phyloP scores from a whole-genome alignment of 2,797 vertebrate genomes.

The Natrix natrix region DNA sequence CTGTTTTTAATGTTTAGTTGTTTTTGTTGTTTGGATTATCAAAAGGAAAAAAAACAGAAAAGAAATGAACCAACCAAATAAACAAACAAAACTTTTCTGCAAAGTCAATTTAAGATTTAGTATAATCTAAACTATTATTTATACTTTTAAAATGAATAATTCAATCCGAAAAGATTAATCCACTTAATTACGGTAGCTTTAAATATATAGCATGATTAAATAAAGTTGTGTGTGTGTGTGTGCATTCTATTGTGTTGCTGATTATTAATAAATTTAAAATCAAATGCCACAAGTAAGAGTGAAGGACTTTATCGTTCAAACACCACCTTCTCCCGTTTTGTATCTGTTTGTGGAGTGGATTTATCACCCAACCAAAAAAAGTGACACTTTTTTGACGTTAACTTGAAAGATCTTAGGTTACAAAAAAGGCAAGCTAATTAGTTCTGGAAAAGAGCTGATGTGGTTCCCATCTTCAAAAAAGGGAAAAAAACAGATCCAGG shows the following conservation, averaged over 20 bases:
- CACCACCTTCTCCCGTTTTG: neutral
- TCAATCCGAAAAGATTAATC: neutral
- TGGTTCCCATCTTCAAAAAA: too few relatives aligned
- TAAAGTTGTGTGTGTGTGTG: neutral
- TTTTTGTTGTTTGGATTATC: neutral
- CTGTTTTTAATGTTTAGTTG: neutral
- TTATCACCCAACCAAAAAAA: constrained; percentile 14
- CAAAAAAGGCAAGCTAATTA: constrained; percentile 13
- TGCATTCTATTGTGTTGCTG: too few relatives aligned
- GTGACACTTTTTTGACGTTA: neutral
- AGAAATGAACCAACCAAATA: neutral
- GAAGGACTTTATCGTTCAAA: constrained; percentile 19
- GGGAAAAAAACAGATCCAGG: too few relatives aligned
- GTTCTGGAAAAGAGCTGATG: too few relatives aligned
- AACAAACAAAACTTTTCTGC: neutral
- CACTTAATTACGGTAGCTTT: neutral
- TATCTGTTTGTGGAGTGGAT: neutral
- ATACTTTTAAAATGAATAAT: neutral
- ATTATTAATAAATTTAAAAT: neutral
- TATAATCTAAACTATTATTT: neutral
- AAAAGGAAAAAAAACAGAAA: neutral
- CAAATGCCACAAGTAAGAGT: neutral
- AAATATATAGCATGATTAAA: neutral
- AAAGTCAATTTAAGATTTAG: neutral
- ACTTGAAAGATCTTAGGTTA: constrained; percentile 27